Base-by-base conservation (phyloP, 2,113 vertebrate species). In the Tamias sibiricus region DNA sequence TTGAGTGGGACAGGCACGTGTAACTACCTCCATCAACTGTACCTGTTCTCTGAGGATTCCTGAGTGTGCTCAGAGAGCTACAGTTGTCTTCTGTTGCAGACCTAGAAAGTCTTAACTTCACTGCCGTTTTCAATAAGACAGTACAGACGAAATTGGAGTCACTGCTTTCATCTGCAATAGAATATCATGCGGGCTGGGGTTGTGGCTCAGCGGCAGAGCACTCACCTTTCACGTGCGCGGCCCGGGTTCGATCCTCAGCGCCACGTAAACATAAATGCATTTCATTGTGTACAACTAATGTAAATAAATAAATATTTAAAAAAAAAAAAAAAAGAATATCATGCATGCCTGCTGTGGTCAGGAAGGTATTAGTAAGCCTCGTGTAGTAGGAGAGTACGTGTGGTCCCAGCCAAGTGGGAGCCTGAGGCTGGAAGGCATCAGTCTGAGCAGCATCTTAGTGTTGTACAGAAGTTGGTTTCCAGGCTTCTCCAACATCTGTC, bases 21-120 rank as follows among this genome's bases (percentile, higher is more conserved):
- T 32, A 9, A 24, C 8, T 62, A 5, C 12, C 30, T 62, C 69
- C 2, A 2, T 75, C 57, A 35, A 0, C 24, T 81, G 35, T 12
- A 6, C 1, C 1, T 24, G 3, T 6, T 52, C 2, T 28, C 9
- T 2, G 1, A 37, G 62, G 17, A 14, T 17, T 6, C 26, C 26
- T 19, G 37, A 66, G 35, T 4, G 32, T 4, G 7, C 35, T 40
- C 19, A 2, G 52, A 52, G 26, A 64, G 54, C 74, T 64, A 49
- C 1, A 22, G 42, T 26, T 77, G 8, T 28, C 14, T 79, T 72
- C n/a, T 79, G 68, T 49, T 87, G 52, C 52, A 94, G 47, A 26
- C 35, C 22, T 62, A 40, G 75, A 62, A 91, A 32, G 4, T 74
- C 8, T 30, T 76, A 49, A 1, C 2, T 4, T 12, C 19, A 28